Conservation (phyloP, 2,888 invertebrate species). For the Rotaria socialis region DNA sequence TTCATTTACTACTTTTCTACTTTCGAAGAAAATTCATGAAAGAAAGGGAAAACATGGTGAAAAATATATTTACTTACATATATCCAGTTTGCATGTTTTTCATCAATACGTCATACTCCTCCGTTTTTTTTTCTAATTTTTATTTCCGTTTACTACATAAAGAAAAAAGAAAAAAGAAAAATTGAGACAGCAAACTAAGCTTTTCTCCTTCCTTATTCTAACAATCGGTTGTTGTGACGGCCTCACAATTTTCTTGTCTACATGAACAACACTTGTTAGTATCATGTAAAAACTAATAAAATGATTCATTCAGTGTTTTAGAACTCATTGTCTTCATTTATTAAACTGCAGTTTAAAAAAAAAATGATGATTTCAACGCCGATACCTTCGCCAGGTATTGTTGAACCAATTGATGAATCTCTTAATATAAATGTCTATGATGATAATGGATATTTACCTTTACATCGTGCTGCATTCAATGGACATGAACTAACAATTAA, state of each 20-base stretch:
- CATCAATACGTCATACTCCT: too few relatives aligned
- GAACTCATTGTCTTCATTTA: too few relatives aligned
- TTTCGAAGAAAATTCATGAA: too few relatives aligned
- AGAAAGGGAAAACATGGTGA: too few relatives aligned
- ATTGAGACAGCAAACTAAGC: background rate
- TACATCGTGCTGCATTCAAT: background rate
- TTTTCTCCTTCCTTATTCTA: background rate
- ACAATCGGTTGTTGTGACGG: too few relatives aligned
- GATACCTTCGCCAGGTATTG: background rate
- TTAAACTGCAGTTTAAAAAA: background rate
- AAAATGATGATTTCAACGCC: background rate
- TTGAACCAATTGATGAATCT: background rate
- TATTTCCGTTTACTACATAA: background rate
- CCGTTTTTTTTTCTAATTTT: too few relatives aligned
- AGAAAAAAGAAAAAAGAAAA: background rate
- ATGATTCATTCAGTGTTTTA: too few relatives aligned
- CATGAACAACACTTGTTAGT: too few relatives aligned
- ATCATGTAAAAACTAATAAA: too few relatives aligned
- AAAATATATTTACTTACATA: too few relatives aligned
- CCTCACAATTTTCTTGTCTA: too few relatives aligned
- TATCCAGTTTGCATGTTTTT: too few relatives aligned
- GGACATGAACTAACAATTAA: background rate
- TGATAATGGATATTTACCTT: conserved; percentile 13
- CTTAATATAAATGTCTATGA: background rate
- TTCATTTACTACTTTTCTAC: background rate